These are phyloP conservation scores for Stegostoma tigrinum DNA, from an alignment of 2,113 vertebrate species.

Conservation along the genomic window DNA sequence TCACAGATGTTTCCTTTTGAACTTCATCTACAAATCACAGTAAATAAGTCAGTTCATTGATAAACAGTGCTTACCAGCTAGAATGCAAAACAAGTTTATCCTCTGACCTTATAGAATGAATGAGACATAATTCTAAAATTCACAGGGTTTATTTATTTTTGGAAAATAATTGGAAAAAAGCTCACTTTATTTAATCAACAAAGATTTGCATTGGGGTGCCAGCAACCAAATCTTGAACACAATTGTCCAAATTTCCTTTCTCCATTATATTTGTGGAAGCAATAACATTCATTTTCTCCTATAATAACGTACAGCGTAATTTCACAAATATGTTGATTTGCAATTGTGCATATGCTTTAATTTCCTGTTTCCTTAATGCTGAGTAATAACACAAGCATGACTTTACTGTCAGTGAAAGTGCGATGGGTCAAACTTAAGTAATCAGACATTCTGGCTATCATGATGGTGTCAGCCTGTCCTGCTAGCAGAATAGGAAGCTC, in stretches of 20 bases:
- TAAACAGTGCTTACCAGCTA: neutral
- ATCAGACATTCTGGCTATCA: too few species aligned
- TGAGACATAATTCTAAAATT: neutral
- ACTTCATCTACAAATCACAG: neutral
- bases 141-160: neutral
- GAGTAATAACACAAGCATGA: neutral
- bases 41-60: slow-evolving; percentile 25
- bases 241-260: neutral
- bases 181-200: neutral
- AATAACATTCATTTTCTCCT: neutral
- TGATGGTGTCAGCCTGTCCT: too few species aligned
- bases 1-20: slow-evolving; percentile 22
- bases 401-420: neutral
- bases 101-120: neutral
- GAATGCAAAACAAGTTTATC: neutral
- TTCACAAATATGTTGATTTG: neutral
- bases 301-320: neutral
- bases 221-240: neutral
- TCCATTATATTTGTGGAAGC: neutral
- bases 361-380: neutral
- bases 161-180: neutral
- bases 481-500: too few species aligned
- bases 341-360: too few species aligned
- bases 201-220: neutral
- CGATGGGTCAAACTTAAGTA: too few species aligned